phyloP scores from a whole-genome alignment of 2,888 invertebrate genomes.

The Linyphia triangularis region DNA sequence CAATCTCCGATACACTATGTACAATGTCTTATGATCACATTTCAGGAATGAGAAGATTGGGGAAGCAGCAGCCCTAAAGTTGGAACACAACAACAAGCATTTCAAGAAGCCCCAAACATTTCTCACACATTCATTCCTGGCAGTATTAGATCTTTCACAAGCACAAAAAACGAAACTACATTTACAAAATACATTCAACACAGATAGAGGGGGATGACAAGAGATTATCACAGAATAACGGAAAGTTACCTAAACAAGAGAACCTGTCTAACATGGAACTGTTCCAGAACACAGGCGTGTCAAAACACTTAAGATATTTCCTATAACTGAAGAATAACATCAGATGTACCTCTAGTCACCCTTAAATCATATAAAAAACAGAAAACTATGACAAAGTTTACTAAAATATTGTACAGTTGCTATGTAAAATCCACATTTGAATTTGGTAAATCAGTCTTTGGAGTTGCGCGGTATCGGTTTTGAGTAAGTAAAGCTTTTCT shows the following conservation, averaged over 20 bases:
- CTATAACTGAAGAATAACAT: constrained; percentile 18
- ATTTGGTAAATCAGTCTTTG: not conserved
- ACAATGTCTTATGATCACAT: not conserved
- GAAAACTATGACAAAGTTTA: constrained; percentile 5
- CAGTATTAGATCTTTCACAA: not conserved
- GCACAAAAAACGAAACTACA: constrained; percentile 30
- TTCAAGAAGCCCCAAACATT: not conserved
- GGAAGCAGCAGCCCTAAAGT: no score
- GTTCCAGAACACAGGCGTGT: not conserved
- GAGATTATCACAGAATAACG: constrained; percentile 72
- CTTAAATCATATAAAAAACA: constrained; percentile 14
- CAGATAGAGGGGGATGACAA: constrained; percentile 39
- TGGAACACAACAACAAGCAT: not conserved
- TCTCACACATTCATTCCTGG: not conserved
- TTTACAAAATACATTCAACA: constrained; percentile 24
- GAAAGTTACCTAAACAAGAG: constrained; percentile 53
- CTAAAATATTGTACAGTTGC: not conserved
- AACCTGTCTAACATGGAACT: constrained; percentile 52
- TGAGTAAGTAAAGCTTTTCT: not conserved
- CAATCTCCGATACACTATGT: no score
- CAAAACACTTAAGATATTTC: not conserved
- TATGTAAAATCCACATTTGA: not conserved
- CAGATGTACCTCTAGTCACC: constrained; percentile 31
- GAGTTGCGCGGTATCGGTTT: not conserved
- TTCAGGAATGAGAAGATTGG: not conserved